Percentiles rank a stretch among this genome's conserved stretches.
phyloP scores from a whole-genome alignment of 2,113 vertebrate species.

The Aramus guarauna region DNA sequence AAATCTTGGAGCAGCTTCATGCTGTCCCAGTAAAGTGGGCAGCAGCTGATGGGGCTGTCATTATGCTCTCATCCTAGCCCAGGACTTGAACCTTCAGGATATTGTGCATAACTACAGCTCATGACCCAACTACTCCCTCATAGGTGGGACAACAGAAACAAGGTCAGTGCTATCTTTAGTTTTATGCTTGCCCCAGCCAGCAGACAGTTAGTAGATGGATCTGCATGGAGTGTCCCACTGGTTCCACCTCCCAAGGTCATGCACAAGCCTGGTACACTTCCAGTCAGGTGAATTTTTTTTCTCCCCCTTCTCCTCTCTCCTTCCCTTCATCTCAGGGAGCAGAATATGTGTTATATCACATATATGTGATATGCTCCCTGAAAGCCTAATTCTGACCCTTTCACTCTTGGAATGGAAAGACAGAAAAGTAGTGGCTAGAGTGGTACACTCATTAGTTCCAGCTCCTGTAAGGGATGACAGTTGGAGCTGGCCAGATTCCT shows the following conservation, averaged over 20 bases:
- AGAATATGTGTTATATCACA: too few species aligned
- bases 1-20: background rate
- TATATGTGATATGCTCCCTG: background rate
- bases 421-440: background rate
- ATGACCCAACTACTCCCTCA: background rate
- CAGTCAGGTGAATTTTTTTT: background rate
- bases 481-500: background rate
- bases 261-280: background rate
- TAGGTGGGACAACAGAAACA: background rate
- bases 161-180: background rate
- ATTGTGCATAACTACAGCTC: background rate
- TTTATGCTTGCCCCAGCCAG: background rate
- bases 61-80: background rate
- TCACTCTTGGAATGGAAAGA: background rate
- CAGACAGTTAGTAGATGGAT: background rate
- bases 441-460: background rate
- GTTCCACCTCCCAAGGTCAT: background rate
- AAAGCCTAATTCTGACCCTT: background rate
- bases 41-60: background rate
- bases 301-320: background rate
- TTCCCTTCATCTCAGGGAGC: background rate
- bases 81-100: background rate
- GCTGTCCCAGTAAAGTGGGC: background rate
- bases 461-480: background rate
- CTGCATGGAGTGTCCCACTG: background rate